These are phyloP conservation scores for Eupeodes luniger DNA, from an alignment of 2,888 invertebrate genomes.

Conservation along the genomic window DNA sequence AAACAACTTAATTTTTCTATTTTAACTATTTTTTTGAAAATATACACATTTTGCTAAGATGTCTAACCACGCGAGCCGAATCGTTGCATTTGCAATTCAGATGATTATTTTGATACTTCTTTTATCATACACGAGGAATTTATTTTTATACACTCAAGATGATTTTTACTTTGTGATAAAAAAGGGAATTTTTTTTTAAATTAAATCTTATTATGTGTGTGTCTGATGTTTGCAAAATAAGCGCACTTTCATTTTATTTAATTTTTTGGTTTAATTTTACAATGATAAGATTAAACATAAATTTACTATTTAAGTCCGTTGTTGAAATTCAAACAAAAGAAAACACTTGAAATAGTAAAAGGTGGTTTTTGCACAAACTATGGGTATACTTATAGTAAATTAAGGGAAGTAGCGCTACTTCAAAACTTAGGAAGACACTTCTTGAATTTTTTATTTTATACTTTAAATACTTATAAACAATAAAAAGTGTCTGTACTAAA, in stretches of 20 bases:
- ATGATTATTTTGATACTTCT: slow-evolving; percentile 4
- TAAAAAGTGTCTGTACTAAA: background rate
- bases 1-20: too few species aligned
- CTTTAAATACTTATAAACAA: background rate
- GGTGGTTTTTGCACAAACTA: background rate
- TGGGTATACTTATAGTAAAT: background rate
- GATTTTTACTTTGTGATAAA: background rate
- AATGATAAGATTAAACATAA: background rate
- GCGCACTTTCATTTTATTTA: background rate
- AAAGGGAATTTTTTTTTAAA: background rate
- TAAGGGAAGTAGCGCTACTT: background rate
- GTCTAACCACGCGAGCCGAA: slow-evolving; percentile 2
- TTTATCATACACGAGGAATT: background rate
- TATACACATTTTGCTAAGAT: background rate
- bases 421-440: background rate
- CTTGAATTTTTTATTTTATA: background rate
- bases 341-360: slow-evolving; percentile 1
- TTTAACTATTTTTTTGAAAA: too few species aligned
- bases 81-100: background rate
- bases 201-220: background rate
- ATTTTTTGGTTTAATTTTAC: background rate
- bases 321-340: background rate
- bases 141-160: slow-evolving; percentile 4
- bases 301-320: background rate
- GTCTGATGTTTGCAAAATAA: background rate